Evolutionary conservation across 2,888 invertebrate species (phyloP).

Genomic region (Aethes cnicana): DNA sequence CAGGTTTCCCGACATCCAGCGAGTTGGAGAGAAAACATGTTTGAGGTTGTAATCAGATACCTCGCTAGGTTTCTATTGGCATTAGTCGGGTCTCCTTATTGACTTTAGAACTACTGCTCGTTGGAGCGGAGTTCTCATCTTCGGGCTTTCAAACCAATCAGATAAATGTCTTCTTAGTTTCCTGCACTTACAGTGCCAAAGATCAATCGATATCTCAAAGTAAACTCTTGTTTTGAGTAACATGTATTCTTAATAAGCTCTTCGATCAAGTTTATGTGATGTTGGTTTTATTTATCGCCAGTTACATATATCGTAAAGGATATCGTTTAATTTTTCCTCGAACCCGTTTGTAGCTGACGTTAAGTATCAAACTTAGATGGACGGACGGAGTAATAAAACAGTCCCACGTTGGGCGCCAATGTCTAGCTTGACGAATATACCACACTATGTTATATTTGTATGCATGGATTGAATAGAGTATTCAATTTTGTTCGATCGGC

Average conservation of each 20-base stretch:
- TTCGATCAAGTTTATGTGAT: constrained; percentile 10
- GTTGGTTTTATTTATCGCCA: constrained; percentile 22
- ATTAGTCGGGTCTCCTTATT: constrained; percentile 9
- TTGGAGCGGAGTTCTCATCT: background rate
- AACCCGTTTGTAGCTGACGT: constrained; percentile 11
- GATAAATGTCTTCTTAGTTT: constrained; percentile 11
- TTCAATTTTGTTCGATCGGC: constrained; percentile 25
- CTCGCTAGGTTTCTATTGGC: constrained; percentile 8
- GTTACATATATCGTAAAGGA: constrained; percentile 3
- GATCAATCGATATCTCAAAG: background rate
- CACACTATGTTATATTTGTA: constrained; percentile 10
- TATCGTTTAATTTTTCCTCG: constrained; percentile 19
- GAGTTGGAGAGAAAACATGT: constrained; percentile 19
- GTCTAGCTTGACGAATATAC: constrained; percentile 1
- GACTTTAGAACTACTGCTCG: constrained; percentile 5
- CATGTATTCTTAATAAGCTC: too few relatives aligned
- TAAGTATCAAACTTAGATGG: constrained; percentile 17
- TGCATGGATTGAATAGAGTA: constrained; percentile 13
- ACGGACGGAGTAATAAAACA: constrained; percentile 17
- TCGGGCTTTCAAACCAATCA: background rate
- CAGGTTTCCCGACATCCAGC: constrained; percentile 3
- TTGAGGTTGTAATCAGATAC: constrained; percentile 21
- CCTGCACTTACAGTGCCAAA: constrained; percentile 4
- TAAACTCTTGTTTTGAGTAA: too few relatives aligned
- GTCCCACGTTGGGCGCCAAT: constrained; percentile 19